These are phyloP conservation scores for Oryzaephilus surinamensis DNA, from an alignment of 1,140 invertebrate species.

Conservation along the genomic window DNA sequence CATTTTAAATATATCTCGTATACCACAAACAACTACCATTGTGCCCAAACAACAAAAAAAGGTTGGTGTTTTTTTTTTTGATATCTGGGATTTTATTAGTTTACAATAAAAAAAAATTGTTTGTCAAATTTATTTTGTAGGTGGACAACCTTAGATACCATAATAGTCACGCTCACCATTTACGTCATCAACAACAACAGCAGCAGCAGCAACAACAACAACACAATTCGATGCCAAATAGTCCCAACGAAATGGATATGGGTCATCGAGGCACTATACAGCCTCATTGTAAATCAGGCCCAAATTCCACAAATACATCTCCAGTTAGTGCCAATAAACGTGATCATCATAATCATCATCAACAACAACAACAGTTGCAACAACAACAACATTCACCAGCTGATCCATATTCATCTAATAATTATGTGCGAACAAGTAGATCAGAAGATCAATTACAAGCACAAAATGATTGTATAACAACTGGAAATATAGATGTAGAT, in stretches of 20 bases:
- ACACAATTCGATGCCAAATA: conserved; percentile 71
- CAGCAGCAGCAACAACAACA: conserved; percentile 14
- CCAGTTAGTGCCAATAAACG: conserved; percentile 41
- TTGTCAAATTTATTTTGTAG: conserved; percentile 35
- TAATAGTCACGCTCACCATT: conserved; percentile 41
- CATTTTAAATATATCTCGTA: conserved; percentile 80
- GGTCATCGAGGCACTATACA: conserved; percentile 37
- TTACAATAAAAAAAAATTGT: neutral
- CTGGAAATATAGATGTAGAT: conserved; percentile 82
- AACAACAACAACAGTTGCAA: conserved; percentile 1
- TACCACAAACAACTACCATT: conserved; percentile 51
- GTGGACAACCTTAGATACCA: conserved; percentile 40
- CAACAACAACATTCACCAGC: conserved; percentile 5
- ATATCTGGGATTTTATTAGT: neutral
- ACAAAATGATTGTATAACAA: conserved; percentile 61
- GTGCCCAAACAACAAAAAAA: conserved; percentile 55
- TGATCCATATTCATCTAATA: conserved; percentile 26
- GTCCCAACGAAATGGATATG: conserved; percentile 55
- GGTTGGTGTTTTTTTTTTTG: conserved; percentile 29
- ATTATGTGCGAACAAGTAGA: conserved; percentile 64
- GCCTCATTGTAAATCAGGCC: conserved; percentile 37
- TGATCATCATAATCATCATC: conserved; percentile 12
- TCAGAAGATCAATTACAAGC: conserved; percentile 79
- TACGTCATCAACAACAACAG: conserved; percentile 35
- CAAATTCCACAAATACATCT: conserved; percentile 45